A percentile compares a stretch with the other conserved stretches of the same genome.
Conservation (phyloP, 2,113 vertebrate genomes). For the Anthoscopus minutus region DNA sequence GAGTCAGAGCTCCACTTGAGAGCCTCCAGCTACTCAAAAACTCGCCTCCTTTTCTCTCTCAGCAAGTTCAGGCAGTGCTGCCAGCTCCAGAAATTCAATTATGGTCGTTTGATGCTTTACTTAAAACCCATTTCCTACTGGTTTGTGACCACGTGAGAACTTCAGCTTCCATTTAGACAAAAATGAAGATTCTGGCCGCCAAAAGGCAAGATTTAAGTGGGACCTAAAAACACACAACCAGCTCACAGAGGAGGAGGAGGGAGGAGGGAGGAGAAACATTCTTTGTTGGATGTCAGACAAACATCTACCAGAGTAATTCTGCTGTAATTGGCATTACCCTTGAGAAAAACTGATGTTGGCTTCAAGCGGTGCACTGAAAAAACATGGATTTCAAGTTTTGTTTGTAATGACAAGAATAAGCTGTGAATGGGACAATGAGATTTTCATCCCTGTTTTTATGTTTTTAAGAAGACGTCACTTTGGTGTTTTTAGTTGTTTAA, state of each 20-base stretch:
- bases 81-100: background rate
- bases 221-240: background rate
- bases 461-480: background rate
- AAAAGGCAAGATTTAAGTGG: background rate
- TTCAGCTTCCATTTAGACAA: background rate
- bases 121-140: background rate
- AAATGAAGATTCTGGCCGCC: background rate
- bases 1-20: background rate
- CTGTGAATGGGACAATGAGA: background rate
- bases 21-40: background rate
- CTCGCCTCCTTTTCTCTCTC: background rate
- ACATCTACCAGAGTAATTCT: background rate
- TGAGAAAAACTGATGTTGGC: background rate
- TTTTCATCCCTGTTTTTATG: background rate
- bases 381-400: background rate
- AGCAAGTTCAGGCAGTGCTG: background rate
- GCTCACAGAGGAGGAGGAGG: background rate
- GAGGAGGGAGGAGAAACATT: background rate
- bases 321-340: background rate
- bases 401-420: background rate
- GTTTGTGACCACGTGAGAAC: background rate
- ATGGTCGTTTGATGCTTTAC: background rate
- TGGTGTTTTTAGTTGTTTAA: background rate
- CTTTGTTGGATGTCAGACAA: background rate
- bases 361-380: background rate